Evolutionary conservation across 2,113 vertebrate genomes (phyloP).

Genomic region (Platysteira castanea): DNA sequence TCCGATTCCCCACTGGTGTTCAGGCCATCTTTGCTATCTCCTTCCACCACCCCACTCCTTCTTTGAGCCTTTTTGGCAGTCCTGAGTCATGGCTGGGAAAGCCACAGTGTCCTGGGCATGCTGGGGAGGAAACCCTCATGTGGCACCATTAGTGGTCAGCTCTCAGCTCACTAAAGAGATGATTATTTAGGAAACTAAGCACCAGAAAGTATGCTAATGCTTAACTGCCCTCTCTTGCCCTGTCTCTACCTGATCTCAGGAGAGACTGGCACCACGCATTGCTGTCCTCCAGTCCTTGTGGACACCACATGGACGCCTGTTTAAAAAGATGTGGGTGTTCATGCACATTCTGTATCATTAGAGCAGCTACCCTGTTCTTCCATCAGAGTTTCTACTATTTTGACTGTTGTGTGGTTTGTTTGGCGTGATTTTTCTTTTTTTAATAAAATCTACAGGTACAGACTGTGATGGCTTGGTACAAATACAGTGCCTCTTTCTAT

Average conservation of each 20-base stretch:
- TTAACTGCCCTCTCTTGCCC: not conserved
- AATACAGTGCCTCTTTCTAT: not conserved
- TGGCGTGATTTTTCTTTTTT: not conserved
- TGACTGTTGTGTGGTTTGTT: not conserved
- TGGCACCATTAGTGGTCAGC: not conserved
- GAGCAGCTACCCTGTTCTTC: not conserved
- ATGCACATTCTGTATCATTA: fast-evolving
- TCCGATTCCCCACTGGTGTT: not conserved
- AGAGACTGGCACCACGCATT: not conserved
- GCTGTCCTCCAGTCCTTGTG: not conserved
- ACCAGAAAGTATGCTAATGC: not conserved
- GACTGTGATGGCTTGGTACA: not conserved
- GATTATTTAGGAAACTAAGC: not conserved
- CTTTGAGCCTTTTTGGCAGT: not conserved
- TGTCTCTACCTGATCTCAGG: not conserved
- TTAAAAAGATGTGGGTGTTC: not conserved
- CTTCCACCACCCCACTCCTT: not conserved
- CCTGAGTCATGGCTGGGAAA: not conserved
- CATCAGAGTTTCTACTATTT: not conserved
- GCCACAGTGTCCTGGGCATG: not conserved
- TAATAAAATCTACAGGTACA: not conserved
- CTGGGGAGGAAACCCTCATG: not conserved
- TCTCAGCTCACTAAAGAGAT: not conserved
- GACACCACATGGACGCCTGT: not conserved
- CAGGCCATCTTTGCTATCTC: not conserved